Evolutionary conservation across 2,797 vertebrate genomes (phyloP).

Genomic region (Hydrolagus colliei): DNA sequence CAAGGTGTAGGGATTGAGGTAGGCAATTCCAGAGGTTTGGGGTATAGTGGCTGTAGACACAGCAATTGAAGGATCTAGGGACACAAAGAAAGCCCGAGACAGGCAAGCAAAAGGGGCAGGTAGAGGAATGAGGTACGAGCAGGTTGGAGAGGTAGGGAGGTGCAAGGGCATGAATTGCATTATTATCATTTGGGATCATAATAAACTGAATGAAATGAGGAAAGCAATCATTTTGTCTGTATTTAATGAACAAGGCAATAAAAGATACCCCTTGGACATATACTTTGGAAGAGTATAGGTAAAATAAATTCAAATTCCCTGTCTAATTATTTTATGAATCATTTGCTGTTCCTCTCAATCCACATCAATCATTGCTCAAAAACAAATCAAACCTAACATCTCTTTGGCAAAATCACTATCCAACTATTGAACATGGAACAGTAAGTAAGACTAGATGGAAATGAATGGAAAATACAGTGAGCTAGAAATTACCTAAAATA

Average conservation of each 20-base stretch:
- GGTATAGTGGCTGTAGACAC: too few species aligned
- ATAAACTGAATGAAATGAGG: too few species aligned
- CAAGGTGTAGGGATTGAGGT: too few species aligned
- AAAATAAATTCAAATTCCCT: not conserved
- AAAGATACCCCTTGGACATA: not conserved
- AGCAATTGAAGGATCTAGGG: too few species aligned
- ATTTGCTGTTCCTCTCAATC: not conserved
- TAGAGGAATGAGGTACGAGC: too few species aligned
- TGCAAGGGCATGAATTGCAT: too few species aligned
- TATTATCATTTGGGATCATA: too few species aligned
- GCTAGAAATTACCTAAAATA: not conserved
- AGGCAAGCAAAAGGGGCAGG: too few species aligned
- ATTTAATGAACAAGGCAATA: not conserved
- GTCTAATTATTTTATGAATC: not conserved
- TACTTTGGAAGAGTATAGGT: not conserved
- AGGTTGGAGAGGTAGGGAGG: too few species aligned
- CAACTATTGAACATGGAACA: not conserved
- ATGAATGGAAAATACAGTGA: not conserved
- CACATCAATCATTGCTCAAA: not conserved
- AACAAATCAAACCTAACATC: not conserved
- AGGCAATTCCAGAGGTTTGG: too few species aligned
- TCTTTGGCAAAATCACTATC: not conserved
- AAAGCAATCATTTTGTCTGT: too few species aligned
- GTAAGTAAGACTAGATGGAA: not conserved
- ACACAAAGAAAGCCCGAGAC: too few species aligned